Evolutionary conservation across 2,113 vertebrate species (phyloP).

Genomic region (Notiomystis cincta): DNA sequence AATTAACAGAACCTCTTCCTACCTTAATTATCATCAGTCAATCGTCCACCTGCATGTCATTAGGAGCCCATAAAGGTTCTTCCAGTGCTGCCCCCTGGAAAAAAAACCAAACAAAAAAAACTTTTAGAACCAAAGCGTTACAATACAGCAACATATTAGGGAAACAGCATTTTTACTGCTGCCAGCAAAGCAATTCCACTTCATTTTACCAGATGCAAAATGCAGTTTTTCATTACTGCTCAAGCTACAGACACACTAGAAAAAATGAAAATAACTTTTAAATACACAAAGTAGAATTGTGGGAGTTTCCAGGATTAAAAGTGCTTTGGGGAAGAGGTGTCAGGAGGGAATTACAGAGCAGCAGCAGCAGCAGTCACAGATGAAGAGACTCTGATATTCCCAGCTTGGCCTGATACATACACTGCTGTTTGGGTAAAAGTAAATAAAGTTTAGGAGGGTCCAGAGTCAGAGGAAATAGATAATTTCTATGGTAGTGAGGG

Average conservation of each 20-base stretch:
- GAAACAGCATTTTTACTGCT: not conserved
- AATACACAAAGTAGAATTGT: not conserved
- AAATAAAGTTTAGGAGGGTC: not conserved
- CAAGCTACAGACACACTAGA: not conserved
- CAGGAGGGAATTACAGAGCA: not conserved
- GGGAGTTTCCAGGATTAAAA: not conserved
- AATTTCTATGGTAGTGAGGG: not conserved
- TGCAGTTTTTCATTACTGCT: not conserved
- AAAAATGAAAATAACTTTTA: not conserved
- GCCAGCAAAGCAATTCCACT: not conserved
- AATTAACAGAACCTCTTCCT: not conserved
- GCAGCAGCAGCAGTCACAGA: not conserved
- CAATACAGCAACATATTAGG: not conserved
- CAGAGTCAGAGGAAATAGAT: not conserved
- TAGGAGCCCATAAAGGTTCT: conserved; percentile 65
- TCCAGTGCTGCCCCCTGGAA: conserved; percentile 28
- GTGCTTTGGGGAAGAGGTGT: not conserved
- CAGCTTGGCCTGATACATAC: not conserved
- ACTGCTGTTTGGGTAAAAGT: not conserved
- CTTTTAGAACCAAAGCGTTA: not conserved
- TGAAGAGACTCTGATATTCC: not conserved
- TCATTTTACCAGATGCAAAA: not conserved
- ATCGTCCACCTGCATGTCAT: conserved; percentile 47
- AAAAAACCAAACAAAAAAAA: not conserved
- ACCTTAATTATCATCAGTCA: conserved; percentile 53